Evolutionary conservation across 92 coral and sea anemone genomes (phyloP).

Genomic region (Parazoanthus swiftii): DNA sequence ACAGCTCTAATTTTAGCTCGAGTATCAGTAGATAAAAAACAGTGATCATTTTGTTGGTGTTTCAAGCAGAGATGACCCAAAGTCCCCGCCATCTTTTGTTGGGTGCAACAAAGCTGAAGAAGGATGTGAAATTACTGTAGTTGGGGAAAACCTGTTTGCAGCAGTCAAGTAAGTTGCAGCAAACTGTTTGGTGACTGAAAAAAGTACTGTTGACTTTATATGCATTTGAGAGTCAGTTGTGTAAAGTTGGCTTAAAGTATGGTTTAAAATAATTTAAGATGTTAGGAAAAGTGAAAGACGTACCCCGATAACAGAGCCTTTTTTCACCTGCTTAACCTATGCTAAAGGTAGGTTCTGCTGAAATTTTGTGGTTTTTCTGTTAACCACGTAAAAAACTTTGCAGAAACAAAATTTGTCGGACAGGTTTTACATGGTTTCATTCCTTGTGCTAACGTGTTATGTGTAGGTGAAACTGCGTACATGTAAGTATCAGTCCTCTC

Average conservation of each 20-base stretch:
- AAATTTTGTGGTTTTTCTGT: no score
- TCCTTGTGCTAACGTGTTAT: no score
- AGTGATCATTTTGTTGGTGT: conserved; percentile 16
- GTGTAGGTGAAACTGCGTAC: no score
- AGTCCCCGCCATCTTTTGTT: conserved; percentile 78
- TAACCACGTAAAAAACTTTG: no score
- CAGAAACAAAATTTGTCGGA: no score
- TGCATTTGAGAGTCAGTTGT: not conserved
- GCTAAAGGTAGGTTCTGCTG: no score
- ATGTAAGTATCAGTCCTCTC: no score
- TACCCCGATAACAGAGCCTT: no score
- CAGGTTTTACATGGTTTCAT: no score
- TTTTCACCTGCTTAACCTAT: no score
- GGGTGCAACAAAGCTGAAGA: conserved; percentile 76
- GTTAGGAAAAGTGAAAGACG: no score
- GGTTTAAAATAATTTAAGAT: not conserved
- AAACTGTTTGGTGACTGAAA: not conserved
- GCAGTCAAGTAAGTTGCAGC: conserved; percentile 76
- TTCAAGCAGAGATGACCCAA: conserved; percentile 88
- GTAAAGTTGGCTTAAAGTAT: not conserved
- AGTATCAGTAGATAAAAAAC: conserved; percentile 3
- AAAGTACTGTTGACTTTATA: not conserved
- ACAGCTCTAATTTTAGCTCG: not conserved
- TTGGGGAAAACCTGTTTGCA: conserved; percentile 93
- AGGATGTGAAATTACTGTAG: conserved; percentile 70